Base-by-base conservation (phyloP, 37 sponge, comb jelly and placozoan genomes). In the Theonella swinhoei region DNA sequence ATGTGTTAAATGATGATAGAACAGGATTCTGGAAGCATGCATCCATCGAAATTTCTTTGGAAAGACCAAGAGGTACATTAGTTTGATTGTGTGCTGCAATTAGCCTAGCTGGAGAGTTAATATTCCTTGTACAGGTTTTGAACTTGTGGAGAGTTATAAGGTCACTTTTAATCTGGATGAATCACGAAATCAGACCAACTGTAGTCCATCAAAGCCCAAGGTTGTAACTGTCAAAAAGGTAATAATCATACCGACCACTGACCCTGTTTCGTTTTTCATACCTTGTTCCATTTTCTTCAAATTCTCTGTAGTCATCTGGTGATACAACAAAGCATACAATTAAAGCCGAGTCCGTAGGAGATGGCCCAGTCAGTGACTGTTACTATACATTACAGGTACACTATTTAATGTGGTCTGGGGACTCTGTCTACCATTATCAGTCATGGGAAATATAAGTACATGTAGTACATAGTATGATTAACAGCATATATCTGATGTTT, bases 1-100 rank as follows among this genome's bases (percentile, higher is more conserved):
- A n/a, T 22, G 62, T 63, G 0, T 14, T 2, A 31, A 22, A 39
- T 20, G 84, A 75, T 76, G 19, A 28, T 24, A n/a, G 75, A 2
- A 28, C 28, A 42, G 68, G 33, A 4, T 83, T 30, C 67, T 83
- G 84, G 84, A 83, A 83, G 54, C 84, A 83, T 66, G 84, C 76
- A 1, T 30, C 2, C 42, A 42, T 83, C 34, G 3, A 42, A 7
- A 5, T 83, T 20, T 30, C 65, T 7, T 83, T 75, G 84, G 41
- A 41, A 26, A 3, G 42, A 14, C 73, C 42, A 39, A 20, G n/a
- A 72, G 70, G 70, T 69, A 19, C 19, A 19, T 58, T 20, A 63
- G 64, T n/a, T n/a, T n/a, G n/a, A n/a, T n/a, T n/a, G n/a, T n/a
- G n/a, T n/a, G n/a, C n/a, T n/a, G n/a, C n/a, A n/a, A n/a, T n/a